Evolutionary conservation across 1,140 invertebrate species (phyloP), one percentile per base, ranked within the genome.

Genomic region (Drosophila sproati): DNA sequence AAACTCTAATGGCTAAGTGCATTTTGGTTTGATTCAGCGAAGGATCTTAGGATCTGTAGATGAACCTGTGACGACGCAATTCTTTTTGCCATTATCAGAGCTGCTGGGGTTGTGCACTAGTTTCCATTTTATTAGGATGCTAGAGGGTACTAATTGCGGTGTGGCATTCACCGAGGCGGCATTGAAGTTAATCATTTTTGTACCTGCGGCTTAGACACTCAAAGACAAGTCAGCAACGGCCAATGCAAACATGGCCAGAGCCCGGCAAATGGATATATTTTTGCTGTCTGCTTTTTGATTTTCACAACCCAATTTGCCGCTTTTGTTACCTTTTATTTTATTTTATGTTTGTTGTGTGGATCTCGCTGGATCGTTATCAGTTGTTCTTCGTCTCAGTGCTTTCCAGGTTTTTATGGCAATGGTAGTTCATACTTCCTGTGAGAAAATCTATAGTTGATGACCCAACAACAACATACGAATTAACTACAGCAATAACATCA

Each of bases 131-230:
- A 89, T 89, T 89, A 70, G 86, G 75, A 66, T 89, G 75, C 61
- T 64, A 29, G 52, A 64, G 7, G 59, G 76, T 71, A 43, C 85
- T 89, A 89, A 89, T 89, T 89, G 85, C 86, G 86, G 85, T 89
- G 78, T 80, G 66, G 82, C 67, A 59, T 48, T 48, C 50, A 20
- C 12, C 31, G 47, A 52, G 64, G 50, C 56, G 73, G 71, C 74
- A 83, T 71, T 77, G 74, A 82, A 80, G 80, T 83, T 89, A 89
- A 89, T 89, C 85, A 83, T 82, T 83, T 73, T 5, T 73, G 85
- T 89, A 89, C 85, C 85, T 88, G 83, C 85, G 83, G 83, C 85
- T 89, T 88, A 89, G 85, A 71, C 85, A 88, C 85, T 88, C 85
- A 88, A 85, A 76, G 20, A 20, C 20, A 20, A 20, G 20, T 20